Conservation (phyloP, 2,888 invertebrate genomes). For the Spisula subtruncata region DNA sequence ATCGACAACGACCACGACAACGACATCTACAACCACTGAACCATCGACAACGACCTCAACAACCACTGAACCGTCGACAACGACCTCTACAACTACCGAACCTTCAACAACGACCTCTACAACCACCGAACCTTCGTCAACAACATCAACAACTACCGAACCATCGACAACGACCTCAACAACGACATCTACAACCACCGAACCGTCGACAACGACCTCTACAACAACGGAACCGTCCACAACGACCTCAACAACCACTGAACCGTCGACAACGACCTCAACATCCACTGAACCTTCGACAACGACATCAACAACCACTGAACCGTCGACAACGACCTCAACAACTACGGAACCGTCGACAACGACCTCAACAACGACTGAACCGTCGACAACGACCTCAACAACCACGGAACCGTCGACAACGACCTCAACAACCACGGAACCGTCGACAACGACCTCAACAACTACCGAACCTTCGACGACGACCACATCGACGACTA, state of each 20-base stretch:
- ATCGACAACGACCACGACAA: background rate
- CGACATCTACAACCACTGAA: background rate
- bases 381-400: conserved; percentile 14
- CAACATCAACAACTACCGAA: background rate
- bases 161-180: conserved; percentile 7
- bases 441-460: conserved; percentile 24
- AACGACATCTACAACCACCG: background rate
- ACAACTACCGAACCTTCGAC: conserved; percentile 23
- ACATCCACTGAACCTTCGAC: background rate
- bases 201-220: background rate
- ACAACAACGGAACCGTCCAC: conserved; percentile 7
- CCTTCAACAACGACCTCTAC: background rate
- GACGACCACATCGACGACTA: conserved; percentile 5
- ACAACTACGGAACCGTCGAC: conserved; percentile 7
- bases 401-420: conserved; percentile 21
- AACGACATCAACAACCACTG: background rate
- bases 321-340: conserved; percentile 15
- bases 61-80: background rate
- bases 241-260: conserved; percentile 4
- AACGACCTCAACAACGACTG: conserved; percentile 21
- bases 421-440: conserved; percentile 23
- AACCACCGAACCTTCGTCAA: background rate
- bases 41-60: background rate
- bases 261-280: background rate
- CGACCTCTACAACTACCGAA: background rate